Conservation (phyloP, 2,797 vertebrate species). For the Huso huso region DNA sequence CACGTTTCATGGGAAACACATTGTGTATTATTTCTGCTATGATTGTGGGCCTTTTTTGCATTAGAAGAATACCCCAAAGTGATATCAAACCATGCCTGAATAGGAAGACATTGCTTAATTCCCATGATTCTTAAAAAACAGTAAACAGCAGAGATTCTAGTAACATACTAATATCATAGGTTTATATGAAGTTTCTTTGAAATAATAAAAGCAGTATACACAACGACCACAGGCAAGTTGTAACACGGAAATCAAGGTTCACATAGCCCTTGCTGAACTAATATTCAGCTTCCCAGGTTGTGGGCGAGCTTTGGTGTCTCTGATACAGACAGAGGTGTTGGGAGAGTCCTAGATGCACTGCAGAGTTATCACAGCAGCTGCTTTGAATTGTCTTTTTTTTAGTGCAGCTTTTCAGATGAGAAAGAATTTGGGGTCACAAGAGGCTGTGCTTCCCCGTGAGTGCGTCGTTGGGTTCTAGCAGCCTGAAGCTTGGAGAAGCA, state of each 20-base stretch:
- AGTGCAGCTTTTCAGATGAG: constrained; percentile 59
- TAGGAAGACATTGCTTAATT: not conserved
- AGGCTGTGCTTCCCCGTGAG: constrained; percentile 42
- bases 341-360: constrained; percentile 4
- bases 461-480: constrained; percentile 32
- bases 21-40: constrained; percentile 11
- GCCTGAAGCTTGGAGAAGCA: no score
- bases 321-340: constrained; percentile 1
- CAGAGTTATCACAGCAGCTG: constrained; percentile 21
- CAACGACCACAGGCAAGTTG: constrained; percentile 56
- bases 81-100: not conserved
- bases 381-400: constrained; percentile 20
- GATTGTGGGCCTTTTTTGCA: no score
- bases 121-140: constrained; percentile 10
- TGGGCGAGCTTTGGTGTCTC: constrained; percentile 5
- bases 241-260: constrained; percentile 32
- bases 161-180: constrained; percentile 25
- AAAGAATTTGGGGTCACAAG: constrained; percentile 28
- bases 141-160: not conserved
- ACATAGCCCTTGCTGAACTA: constrained; percentile 10
- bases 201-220: constrained; percentile 52
- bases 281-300: constrained; percentile 28
- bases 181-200: constrained; percentile 39
- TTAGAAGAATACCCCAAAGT: not conserved
- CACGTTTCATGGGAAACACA: not conserved